phyloP scores from a whole-genome alignment of 1,140 invertebrate species.

The Neodiprion fabricii region DNA sequence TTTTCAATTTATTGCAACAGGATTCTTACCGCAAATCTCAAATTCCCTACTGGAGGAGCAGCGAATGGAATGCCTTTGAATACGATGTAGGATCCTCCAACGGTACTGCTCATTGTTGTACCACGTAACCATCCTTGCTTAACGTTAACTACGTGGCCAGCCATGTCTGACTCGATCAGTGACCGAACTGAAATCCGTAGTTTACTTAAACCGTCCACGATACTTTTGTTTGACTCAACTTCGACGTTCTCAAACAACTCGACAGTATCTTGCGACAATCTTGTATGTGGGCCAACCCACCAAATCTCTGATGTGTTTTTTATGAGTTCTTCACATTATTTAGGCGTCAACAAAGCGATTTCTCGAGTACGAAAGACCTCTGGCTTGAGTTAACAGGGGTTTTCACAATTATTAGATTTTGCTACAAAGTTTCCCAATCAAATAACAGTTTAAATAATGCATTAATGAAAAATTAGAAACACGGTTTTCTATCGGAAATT shows the following conservation, averaged over 20 bases:
- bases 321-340: too few species aligned
- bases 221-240: background rate
- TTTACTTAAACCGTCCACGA: background rate
- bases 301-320: too few species aligned
- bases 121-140: conserved; percentile 54
- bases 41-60: conserved; percentile 66
- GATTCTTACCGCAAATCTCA: conserved; percentile 67
- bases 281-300: too few species aligned
- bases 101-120: conserved; percentile 43
- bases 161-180: background rate
- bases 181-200: background rate
- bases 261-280: too few species aligned
- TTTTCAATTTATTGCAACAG: background rate
- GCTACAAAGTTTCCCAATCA: too few species aligned
- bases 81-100: conserved; percentile 47
- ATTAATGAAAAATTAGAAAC: too few species aligned
- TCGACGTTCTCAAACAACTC: background rate
- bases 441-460: too few species aligned
- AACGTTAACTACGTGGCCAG: conserved; percentile 45
- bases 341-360: too few species aligned
- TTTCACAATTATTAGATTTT: too few species aligned
- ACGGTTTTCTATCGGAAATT: too few species aligned
- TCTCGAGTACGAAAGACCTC: too few species aligned
- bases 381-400: too few species aligned
- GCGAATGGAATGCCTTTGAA: conserved; percentile 69